A percentile compares a stretch with the other conserved stretches of the same genome.
Evolutionary conservation across 2,888 invertebrate species (phyloP).

Genomic region (Teinopalpus imperialis): DNA sequence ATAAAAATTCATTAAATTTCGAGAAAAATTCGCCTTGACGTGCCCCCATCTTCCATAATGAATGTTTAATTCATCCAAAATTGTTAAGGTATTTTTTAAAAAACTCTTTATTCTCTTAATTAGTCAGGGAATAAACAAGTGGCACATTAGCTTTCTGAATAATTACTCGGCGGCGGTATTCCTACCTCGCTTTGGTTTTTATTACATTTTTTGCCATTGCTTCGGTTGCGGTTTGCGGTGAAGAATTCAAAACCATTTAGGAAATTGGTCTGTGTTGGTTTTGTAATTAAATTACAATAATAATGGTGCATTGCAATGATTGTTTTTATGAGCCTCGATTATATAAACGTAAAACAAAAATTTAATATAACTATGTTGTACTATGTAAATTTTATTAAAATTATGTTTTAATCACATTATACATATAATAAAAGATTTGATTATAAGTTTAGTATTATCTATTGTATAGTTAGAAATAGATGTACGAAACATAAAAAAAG

Average conservation of each 20-base stretch:
- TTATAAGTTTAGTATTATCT: no score
- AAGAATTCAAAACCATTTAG: conserved; percentile 75
- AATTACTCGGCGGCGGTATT: conserved; percentile 66
- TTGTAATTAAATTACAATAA: conserved; percentile 5
- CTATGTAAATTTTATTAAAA: no score
- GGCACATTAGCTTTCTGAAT: conserved; percentile 78
- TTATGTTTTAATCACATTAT: no score
- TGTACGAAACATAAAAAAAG: not conserved
- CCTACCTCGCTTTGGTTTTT: conserved; percentile 36
- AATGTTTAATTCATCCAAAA: conserved; percentile 71
- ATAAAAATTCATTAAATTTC: conserved; percentile 46
- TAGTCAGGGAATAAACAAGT: conserved; percentile 79
- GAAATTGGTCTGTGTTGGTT: conserved; percentile 62
- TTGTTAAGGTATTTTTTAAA: conserved; percentile 61
- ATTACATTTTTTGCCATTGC: conserved; percentile 48
- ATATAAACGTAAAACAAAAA: no score
- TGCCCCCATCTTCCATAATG: conserved; percentile 54
- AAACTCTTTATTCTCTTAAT: conserved; percentile 76
- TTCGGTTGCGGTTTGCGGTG: conserved; percentile 60
- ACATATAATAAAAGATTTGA: no score
- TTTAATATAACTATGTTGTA: no score
- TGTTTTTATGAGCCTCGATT: no score
- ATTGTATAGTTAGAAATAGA: no score
- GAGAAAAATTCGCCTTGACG: conserved; percentile 47
- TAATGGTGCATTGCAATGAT: no score